These are phyloP conservation scores for Pachliopta kotzebuea DNA, from an alignment of 2,888 invertebrate species.

Conservation along the genomic window DNA sequence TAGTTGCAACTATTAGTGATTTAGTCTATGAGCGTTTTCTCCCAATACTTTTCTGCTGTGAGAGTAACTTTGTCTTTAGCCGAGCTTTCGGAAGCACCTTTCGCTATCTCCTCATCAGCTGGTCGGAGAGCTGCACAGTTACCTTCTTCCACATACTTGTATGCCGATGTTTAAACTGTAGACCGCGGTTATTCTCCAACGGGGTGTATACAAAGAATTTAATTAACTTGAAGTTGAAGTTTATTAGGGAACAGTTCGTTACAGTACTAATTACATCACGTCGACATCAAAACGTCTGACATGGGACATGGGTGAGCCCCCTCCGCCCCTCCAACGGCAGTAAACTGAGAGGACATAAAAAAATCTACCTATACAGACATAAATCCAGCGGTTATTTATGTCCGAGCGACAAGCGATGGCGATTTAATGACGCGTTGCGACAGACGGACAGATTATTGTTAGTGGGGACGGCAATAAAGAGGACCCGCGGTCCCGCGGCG, in stretches of 20 bases:
- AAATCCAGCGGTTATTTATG: constrained; percentile 64
- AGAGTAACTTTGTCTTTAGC: too few species aligned
- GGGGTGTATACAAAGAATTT: neutral
- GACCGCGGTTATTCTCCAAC: too few species aligned
- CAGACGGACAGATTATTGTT: constrained; percentile 49
- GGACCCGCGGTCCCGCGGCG: neutral
- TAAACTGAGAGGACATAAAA: constrained; percentile 49
- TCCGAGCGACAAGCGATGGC: constrained; percentile 52
- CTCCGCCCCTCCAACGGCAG: constrained; percentile 13
- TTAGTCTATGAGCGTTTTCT: too few species aligned
- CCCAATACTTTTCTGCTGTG: too few species aligned
- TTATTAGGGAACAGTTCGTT: too few species aligned
- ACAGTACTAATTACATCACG: constrained; percentile 2
- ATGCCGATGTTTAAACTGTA: too few species aligned
- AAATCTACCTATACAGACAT: constrained; percentile 53
- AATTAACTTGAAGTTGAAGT: neutral
- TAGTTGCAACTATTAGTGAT: too few species aligned
- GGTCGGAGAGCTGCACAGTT: too few species aligned
- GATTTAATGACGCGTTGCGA: constrained; percentile 55
- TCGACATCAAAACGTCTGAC: constrained; percentile 7
- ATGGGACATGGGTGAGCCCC: neutral
- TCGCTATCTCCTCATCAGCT: too few species aligned
- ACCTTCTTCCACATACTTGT: too few species aligned
- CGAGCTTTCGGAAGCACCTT: too few species aligned
- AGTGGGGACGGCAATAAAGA: constrained; percentile 34